Base-by-base conservation (phyloP, 2,888 invertebrate species). In the Lasioglossum oenotherae region DNA sequence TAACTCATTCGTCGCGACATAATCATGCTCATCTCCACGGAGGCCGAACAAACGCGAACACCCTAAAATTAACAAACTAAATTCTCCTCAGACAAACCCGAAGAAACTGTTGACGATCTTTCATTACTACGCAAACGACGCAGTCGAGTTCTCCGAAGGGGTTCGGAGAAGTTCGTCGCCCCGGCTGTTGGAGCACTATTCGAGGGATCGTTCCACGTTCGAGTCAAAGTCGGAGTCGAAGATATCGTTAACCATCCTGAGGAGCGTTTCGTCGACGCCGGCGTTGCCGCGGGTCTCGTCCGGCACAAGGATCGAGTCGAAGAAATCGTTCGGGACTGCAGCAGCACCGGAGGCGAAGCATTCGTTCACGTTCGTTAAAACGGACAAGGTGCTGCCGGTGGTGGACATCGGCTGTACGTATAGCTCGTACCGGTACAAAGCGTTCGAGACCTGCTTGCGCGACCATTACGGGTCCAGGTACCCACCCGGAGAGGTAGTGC, bases 401-500 rank as follows among this genome's bases (percentile, higher is more conserved):
- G 85, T 93, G 44, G 93, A 93, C 44, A 92, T 92, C 74, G 81
- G 82, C 2, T 91, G 90, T 44, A 91, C 93, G 46, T 94, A 94
- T 76, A 89, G 87, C 3, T 87, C 91, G 4, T 92, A 90, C 75
- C 87, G 93, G 16, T 88, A 93, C 83, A 92, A 92, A 76, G 85
- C 93, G 35, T 91, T 95, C 73, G 92, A 94, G 78, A 72, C 80
- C 0, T 92, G 90, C 23, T 80, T 95, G 12, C 91, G 84, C 16
- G 91, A 91, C 60, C 91, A 89, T 14, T 95, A 93, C 84, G 90
- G 92, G 2, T 88, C 90, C 53, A 88, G 85, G 12, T 94, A 93
- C 53, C 93, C 94, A 0, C 94, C 95, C 0, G 94, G 94, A 0
- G 87, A 92, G n/a, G 93, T 95, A 31, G 91, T 94, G 23, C 78